These are phyloP conservation scores for Melitaea cinxia DNA, from an alignment of 1,140 invertebrate species.

Conservation along the genomic window DNA sequence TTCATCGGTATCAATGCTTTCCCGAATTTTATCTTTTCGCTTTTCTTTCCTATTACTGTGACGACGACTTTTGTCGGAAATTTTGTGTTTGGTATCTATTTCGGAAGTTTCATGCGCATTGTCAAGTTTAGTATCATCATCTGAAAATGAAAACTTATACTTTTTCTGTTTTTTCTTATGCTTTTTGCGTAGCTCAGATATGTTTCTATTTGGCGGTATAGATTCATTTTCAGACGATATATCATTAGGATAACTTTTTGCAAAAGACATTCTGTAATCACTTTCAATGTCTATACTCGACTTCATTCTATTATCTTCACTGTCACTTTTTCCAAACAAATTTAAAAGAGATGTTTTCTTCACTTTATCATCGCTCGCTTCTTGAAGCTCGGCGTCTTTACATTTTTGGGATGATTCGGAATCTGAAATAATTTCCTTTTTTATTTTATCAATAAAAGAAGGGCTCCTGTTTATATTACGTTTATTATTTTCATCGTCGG, in stretches of 20 bases:
- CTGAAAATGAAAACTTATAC: constrained; percentile 85
- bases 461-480: constrained; percentile 72
- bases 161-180: constrained; percentile 93
- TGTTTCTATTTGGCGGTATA: constrained; percentile 58
- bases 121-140: constrained; percentile 81
- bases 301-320: constrained; percentile 71
- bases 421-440: constrained; percentile 76
- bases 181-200: constrained; percentile 85
- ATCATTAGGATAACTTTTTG: constrained; percentile 66
- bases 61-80: constrained; percentile 83
- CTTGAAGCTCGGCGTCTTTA: constrained; percentile 57
- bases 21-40: constrained; percentile 85
- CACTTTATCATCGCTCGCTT: constrained; percentile 64
- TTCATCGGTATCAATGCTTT: constrained; percentile 77
- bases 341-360: constrained; percentile 75
- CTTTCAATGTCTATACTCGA: constrained; percentile 54
- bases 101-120: constrained; percentile 49
- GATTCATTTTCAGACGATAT: constrained; percentile 83
- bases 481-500: constrained; percentile 80
- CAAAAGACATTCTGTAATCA: constrained; percentile 57
- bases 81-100: constrained; percentile 66
- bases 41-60: constrained; percentile 88
- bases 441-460: constrained; percentile 57
- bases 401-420: constrained; percentile 72
- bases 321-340: constrained; percentile 74